Evolutionary conservation across 2,797 vertebrate genomes (phyloP), one percentile per base, ranked within the genome.

Genomic region (Odontamblyopus lacepedii): DNA sequence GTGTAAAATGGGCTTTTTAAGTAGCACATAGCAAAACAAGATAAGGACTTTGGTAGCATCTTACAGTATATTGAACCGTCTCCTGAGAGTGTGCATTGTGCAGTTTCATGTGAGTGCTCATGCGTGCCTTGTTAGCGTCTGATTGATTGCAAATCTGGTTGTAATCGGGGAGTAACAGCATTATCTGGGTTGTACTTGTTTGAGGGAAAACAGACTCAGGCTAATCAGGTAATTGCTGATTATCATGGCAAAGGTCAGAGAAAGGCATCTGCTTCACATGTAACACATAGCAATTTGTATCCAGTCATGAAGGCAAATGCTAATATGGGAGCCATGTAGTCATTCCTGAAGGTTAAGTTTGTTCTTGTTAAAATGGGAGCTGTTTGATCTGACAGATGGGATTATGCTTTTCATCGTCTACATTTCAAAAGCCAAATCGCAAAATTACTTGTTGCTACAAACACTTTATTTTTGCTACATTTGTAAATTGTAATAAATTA

Each of bases 161-260:
- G 86, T 88, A 89, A 89, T 89, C 83, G 81, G 83, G 79, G 80
- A 89, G 73, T 81, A 79, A 73, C 75, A 83, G 78, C 70, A n/a
- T 84, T 83, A 85, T 86, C 79, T 83, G 86, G 44, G 80, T 87
- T 87, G 84, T 78, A 79, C 70, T 73, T 83, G 79, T 83, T 80
- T 80, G 78, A 80, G 76, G 64, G 48, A 78, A 85, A 82, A 79
- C 72, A 86, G 79, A 72, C 62, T 63, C 61, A 12, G 59, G 79
- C 81, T 86, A 89, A 90, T 92, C 83, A 89, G 84, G 87, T 92
- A 88, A 91, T 90, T 88, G 90, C 78, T 84, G 78, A 84, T 84
- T 82, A 82, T 79, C 84, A 83, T 79, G 81, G 76, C 77, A 71
- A 68, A 86, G 86, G 82, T 90, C 85, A 80, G 64, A 61, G 69